Evolutionary conservation across 2,888 invertebrate genomes (phyloP), one percentile per base, ranked within the genome.

Genomic region (Luffia ferchaultella): DNA sequence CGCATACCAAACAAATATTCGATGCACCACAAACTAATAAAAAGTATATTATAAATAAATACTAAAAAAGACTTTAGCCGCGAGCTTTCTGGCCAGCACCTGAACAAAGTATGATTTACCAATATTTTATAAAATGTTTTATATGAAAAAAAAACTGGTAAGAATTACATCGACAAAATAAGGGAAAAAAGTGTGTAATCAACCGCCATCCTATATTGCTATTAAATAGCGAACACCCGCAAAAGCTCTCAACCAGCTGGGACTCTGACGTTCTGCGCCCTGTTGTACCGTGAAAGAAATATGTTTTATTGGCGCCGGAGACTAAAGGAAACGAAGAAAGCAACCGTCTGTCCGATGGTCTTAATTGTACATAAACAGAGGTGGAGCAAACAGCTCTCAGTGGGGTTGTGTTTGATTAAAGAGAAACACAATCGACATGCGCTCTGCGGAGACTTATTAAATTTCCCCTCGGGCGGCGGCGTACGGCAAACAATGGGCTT

Each of bases 231-330:
- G 64, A 77, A 76, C 70, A 65, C 67, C 66, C 65, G 59, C 63
- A 79, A 79, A 56, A 50, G 5, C 52, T 53, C 46, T 76, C 74
- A 82, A 82, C 80, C 78, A 82, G 76, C 75, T 59, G 60, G 68
- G 73, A 76, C 73, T 78, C 76, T 72, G 73, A 72, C 66, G 70
- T 70, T 63, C 61, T 63, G 61, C 65, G 61, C 61, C 58, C 63
- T 65, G 68, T 73, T 72, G 76, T 77, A 76, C 70, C 70, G 64
- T n/a, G 70, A 76, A 76, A 74, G 69, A 78, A 77, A 75, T 73
- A 73, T 70, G 69, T 70, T 73, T 70, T 65, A 70, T 66, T 69
- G 63, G 64, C 67, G 12, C 40, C 40, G n/a, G n/a, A n/a, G n/a
- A n/a, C n/a, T n/a, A n/a, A n/a, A n/a, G n/a, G n/a, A n/a, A n/a